Base-by-base conservation (phyloP, 2,888 invertebrate genomes). In the Parapristionchus giblindavisi region DNA sequence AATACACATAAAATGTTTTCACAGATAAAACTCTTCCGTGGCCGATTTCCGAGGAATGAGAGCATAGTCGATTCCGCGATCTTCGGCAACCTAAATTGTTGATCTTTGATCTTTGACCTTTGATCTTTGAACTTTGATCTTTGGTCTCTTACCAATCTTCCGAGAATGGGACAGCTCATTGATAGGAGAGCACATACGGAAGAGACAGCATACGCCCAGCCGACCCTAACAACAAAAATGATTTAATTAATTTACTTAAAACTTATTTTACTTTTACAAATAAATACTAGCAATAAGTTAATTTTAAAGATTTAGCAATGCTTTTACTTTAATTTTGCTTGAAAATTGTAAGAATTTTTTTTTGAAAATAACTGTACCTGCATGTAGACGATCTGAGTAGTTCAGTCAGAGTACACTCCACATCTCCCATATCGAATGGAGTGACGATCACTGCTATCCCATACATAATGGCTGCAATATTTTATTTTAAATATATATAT, bases 201-300 rank as follows among this genome's bases (percentile, higher is more conserved):
- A 17, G 79, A 77, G 21, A 77, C 71, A 3, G 79, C 79, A 63
- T 79, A 79, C 27, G 78, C 77, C 79, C 79, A 79, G 3, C 79
- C 79, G 27, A 79, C 68, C 21, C 79, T 79, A 61, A 32, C 77
- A n/a, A 32, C 32, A 32, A 32, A 32, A 14, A 24, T 54, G 6
- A 43, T 17, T 14, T 14, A 43, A 36, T 60, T 60, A n/a, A 17
- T 60, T 2, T 58, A 32, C 4, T 21, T 58, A n/a, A n/a, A n/a
- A n/a, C n/a, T n/a, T n/a, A n/a, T n/a, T n/a, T n/a, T n/a, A n/a
- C n/a, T n/a, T n/a, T n/a, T n/a, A n/a, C n/a, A n/a, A n/a, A n/a
- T n/a, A n/a, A n/a, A n/a, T n/a, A n/a, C n/a, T n/a, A n/a, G n/a
- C n/a, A n/a, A n/a, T n/a, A n/a, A n/a, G n/a, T n/a, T n/a, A n/a